phyloP scores from a whole-genome alignment of 2,797 vertebrate genomes.

The Cryptoprocta ferox region DNA sequence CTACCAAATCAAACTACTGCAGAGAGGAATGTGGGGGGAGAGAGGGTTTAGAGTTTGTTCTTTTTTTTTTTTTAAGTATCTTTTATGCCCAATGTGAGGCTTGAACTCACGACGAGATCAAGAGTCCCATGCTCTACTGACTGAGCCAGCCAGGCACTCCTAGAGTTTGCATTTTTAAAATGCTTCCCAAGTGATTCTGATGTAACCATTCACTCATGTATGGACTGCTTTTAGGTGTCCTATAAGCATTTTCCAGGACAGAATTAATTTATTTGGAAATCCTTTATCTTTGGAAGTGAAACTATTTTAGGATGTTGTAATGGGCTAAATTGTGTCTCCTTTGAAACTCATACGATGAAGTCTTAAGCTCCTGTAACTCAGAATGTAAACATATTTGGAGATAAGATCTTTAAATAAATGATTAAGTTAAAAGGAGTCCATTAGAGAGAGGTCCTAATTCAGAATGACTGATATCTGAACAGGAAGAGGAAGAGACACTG shows the following conservation, averaged over 20 bases:
- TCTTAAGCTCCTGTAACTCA: not conserved
- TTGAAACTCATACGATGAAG: not conserved
- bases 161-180: not conserved
- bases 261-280: conserved; percentile 15
- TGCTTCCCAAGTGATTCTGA: not conserved
- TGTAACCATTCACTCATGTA: not conserved
- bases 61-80: not conserved
- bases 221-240: not conserved
- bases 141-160: not conserved
- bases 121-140: not conserved
- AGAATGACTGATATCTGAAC: not conserved
- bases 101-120: not conserved
- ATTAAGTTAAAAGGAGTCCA: not conserved
- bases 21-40: not conserved
- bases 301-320: not conserved
- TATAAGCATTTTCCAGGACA: not conserved
- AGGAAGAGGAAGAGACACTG: not conserved
- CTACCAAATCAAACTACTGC: not conserved
- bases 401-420: not conserved
- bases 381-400: not conserved
- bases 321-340: not conserved
- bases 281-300: not conserved
- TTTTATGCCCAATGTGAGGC: not conserved
- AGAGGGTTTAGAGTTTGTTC: not conserved
- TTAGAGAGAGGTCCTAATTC: not conserved